Conservation (phyloP, 2,797 vertebrate species). For the Taeniopygia guttata region DNA sequence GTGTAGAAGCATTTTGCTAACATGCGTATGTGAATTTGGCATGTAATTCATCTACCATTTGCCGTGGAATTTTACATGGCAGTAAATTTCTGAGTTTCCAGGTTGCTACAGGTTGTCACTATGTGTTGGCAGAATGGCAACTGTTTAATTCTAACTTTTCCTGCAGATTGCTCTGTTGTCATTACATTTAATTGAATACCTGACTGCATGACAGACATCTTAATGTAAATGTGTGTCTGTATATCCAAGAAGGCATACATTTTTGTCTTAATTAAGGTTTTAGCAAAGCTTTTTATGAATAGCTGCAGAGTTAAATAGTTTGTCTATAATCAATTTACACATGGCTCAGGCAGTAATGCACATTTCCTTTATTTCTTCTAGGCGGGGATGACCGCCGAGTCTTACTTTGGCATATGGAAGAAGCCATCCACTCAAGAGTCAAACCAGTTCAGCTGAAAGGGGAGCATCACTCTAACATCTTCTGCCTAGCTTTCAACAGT, state of each 20-base stretch:
- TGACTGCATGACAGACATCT: background rate
- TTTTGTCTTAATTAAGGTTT: background rate
- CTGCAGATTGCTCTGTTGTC: background rate
- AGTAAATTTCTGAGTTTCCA: background rate
- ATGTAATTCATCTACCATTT: background rate
- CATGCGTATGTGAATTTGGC: background rate
- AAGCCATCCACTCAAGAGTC: slow-evolving; percentile 89
- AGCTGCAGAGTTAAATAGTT: background rate
- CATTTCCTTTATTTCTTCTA: slow-evolving; percentile 56
- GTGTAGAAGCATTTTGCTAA: background rate
- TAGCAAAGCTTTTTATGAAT: slow-evolving; percentile 11
- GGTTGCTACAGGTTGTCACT: background rate
- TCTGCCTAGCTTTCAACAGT: slow-evolving; percentile 98
- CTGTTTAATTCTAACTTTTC: slow-evolving; percentile 2
- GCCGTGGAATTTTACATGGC: background rate
- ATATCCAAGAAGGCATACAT: background rate
- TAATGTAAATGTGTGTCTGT: background rate
- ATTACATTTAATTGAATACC: background rate
- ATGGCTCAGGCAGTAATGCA: background rate
- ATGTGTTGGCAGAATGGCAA: background rate
- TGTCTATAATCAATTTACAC: background rate
- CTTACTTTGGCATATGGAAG: slow-evolving; percentile 97
- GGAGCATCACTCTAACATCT: slow-evolving; percentile 98
- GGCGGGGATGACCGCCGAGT: slow-evolving; percentile 96
- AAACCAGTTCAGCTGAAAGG: slow-evolving; percentile 95